These are phyloP conservation scores for Tachina lurida DNA, from an alignment of 2,888 invertebrate species.

Conservation along the genomic window DNA sequence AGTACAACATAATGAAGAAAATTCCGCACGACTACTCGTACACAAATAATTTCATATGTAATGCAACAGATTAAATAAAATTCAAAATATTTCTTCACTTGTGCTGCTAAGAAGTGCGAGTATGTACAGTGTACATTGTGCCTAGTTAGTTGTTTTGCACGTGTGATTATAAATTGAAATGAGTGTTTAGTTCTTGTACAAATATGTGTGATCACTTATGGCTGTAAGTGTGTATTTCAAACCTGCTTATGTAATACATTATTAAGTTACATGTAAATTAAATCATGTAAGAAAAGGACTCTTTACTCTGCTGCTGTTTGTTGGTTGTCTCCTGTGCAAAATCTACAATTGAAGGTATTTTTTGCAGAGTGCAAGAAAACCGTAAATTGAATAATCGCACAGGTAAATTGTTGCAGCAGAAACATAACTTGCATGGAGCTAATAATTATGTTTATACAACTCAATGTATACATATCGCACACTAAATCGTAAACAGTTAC, in stretches of 20 bases:
- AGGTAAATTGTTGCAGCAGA: constrained; percentile 64
- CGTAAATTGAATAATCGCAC: constrained; percentile 47
- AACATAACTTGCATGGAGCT: constrained; percentile 10
- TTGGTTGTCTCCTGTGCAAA: neutral
- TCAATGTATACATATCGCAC: too few species aligned
- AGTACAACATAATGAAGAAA: neutral
- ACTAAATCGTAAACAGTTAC: too few species aligned
- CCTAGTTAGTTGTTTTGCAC: too few species aligned
- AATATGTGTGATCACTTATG: too few species aligned
- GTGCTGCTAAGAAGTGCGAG: too few species aligned
- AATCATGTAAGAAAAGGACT: constrained; percentile 1
- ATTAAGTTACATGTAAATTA: constrained; percentile 25
- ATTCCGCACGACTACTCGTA: too few species aligned
- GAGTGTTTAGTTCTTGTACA: too few species aligned
- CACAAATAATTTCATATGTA: neutral
- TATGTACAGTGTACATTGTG: too few species aligned
- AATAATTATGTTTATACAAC: constrained; percentile 1
- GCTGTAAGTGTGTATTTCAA: neutral
- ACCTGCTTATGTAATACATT: constrained; percentile 10
- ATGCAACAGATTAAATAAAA: constrained; percentile 4
- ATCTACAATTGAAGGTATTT: neutral
- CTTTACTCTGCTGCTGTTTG: neutral
- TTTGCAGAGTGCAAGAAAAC: neutral
- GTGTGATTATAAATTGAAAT: too few species aligned
- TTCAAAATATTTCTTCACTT: neutral